These are phyloP conservation scores for Drosophila setifemur DNA, from an alignment of 1,140 invertebrate species.

Conservation along the genomic window DNA sequence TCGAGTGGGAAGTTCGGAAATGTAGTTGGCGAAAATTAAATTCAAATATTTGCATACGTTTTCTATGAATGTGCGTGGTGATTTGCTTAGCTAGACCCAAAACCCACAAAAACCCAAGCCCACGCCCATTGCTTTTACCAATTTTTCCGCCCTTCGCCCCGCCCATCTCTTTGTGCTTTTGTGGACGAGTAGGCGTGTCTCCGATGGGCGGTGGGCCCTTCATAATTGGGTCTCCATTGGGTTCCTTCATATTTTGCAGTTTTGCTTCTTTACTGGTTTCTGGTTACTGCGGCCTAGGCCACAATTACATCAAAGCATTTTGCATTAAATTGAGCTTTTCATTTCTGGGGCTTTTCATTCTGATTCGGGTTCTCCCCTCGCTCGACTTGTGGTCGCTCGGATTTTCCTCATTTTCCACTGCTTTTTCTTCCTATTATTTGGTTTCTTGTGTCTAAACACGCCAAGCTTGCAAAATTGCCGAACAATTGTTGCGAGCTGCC, in stretches of 20 bases:
- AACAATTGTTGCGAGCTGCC: conserved; percentile 50
- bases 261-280: conserved; percentile 5
- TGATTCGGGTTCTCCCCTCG: conserved; percentile 29
- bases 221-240: conserved; percentile 62
- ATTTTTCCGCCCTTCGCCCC: neutral
- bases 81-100: neutral
- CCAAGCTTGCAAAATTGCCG: conserved; percentile 62
- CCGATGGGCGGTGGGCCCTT: conserved; percentile 21
- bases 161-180: conserved; percentile 27
- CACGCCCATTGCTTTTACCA: conserved; percentile 7
- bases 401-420: conserved; percentile 10
- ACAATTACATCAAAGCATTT: conserved; percentile 80
- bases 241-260: conserved; percentile 16
- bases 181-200: conserved; percentile 6
- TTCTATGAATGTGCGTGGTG: conserved; percentile 65
- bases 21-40: conserved; percentile 74
- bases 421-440: conserved; percentile 41
- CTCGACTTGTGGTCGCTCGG: conserved; percentile 29
- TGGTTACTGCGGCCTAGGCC: conserved; percentile 35
- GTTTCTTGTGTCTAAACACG: conserved; percentile 73
- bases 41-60: conserved; percentile 76
- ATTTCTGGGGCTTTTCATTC: conserved; percentile 58
- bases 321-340: conserved; percentile 71
- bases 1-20: conserved; percentile 11
- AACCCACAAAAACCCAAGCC: neutral